Base-by-base conservation (phyloP, 2,888 invertebrate genomes). In the Ormyrus labotus region DNA sequence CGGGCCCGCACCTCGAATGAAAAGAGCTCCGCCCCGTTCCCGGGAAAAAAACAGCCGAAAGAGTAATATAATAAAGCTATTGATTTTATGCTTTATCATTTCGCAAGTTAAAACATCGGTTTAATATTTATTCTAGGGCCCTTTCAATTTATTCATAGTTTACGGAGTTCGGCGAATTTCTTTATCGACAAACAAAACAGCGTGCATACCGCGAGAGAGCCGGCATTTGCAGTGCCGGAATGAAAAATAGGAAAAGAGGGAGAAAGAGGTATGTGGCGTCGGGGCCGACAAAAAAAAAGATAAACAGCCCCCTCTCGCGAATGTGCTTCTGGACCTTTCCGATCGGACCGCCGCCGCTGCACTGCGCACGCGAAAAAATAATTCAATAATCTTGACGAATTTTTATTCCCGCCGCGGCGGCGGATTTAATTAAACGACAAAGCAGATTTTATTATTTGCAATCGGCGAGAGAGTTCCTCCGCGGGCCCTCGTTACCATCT, bases 401-500 rank as follows among this genome's bases (percentile, higher is more conserved):
- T 88, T 87, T 89, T 87, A 86, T 87, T 86, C 34, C 34, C 34
- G 13, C 85, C 85, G 80, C 83, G 78, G 74, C 84, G 83, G 74
- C 45, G 79, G 84, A 88, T 88, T 89, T 87, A 87, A 89, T 88
- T 87, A 87, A 86, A 85, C 85, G 86, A 83, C 85, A 87, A 88
- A 88, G 87, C 87, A 88, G 87, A 89, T 89, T 89, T 86, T 84
- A 88, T 88, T 88, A 88, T 88, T 89, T 88, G 86, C 88, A 85
- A 87, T 87, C 81, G 74, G 50, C 10, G 48, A n/a, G 55, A 48
- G 53, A 58, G 13, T 65, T 57, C n/a, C 60, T 48, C 51, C n/a
- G 47, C 10, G 53, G 53, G 13, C 13, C 13, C 45, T 55, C 13
- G 58, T 48, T 34, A 34, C 34, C 34, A 34, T 34, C 34, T 34